A percentile compares a stretch with the other conserved stretches of the same genome.
These are phyloP conservation scores for Caenorhabditis sp. DNA, from an alignment of 2,888 invertebrate species.

Conservation along the genomic window DNA sequence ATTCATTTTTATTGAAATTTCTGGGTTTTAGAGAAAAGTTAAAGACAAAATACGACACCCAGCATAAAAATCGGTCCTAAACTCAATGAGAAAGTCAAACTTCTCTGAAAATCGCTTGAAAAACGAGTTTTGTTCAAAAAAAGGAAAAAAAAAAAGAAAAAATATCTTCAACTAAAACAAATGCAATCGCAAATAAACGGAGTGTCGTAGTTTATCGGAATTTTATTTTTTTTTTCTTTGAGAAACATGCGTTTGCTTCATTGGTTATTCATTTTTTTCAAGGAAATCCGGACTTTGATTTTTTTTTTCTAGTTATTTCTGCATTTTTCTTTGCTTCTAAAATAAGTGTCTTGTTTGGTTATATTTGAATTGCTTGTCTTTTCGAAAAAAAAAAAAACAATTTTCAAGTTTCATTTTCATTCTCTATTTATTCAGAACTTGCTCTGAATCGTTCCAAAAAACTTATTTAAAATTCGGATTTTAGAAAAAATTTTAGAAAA, in stretches of 20 bases:
- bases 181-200: slow-evolving; percentile 18
- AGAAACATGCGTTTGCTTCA: not conserved
- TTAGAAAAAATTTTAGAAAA: no score
- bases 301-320: not conserved
- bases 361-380: no score
- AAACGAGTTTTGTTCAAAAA: not conserved
- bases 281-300: not conserved
- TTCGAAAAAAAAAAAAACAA: no score
- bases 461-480: no score
- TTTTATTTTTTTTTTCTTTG: slow-evolving; percentile 8
- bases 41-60: no score
- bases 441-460: no score
- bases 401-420: no score
- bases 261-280: not conserved
- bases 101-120: not conserved
- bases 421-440: no score
- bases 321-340: no score
- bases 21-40: no score
- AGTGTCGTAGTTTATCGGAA: slow-evolving; percentile 24
- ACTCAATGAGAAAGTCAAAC: not conserved
- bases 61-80: no score
- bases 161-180: slow-evolving; percentile 5
- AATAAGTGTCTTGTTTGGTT: no score
- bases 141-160: slow-evolving; percentile 2
- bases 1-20: not conserved